Percentiles rank a stretch among this genome's conserved stretches.
These are phyloP conservation scores for Carduelis carduelis DNA, from an alignment of 2,797 vertebrate genomes.

Conservation along the genomic window DNA sequence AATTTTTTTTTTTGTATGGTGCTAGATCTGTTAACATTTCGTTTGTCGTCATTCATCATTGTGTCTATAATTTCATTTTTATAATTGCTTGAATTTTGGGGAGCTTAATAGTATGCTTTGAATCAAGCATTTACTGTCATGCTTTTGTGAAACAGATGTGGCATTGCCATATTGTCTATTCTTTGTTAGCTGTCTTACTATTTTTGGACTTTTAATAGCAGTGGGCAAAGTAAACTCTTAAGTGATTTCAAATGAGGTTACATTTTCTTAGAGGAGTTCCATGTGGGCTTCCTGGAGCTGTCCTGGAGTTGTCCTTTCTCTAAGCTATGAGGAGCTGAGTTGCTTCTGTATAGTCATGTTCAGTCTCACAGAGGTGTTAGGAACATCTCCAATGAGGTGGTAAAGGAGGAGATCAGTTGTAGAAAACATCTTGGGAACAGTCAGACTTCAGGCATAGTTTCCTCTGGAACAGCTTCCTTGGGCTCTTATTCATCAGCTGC, in stretches of 20 bases:
- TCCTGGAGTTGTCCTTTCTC: not conserved
- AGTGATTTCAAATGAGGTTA: not conserved
- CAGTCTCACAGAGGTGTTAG: not conserved
- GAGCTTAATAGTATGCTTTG: conserved; percentile 30
- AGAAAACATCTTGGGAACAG: not conserved
- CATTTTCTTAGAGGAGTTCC: not conserved
- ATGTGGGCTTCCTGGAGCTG: not conserved
- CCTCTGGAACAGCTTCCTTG: not conserved
- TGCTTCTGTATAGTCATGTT: rapidly evolving
- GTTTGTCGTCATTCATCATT: conserved; percentile 64
- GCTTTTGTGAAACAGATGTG: not conserved
- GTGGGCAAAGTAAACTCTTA: not conserved
- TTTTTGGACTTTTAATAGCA: not conserved
- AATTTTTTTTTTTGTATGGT: conserved; percentile 70
- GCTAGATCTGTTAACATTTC: conserved; percentile 67
- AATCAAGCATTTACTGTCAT: conserved; percentile 24
- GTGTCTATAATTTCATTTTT: conserved; percentile 65
- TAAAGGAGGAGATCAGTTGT: not conserved
- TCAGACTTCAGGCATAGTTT: not conserved
- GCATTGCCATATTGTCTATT: not conserved
- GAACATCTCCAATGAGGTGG: not conserved
- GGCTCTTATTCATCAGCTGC: not conserved
- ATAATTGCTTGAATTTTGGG: conserved; percentile 50
- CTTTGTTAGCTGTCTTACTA: not conserved
- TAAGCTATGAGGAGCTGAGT: not conserved